Percentiles rank a stretch among this genome's conserved stretches.
These are phyloP conservation scores for Larimichthys polyactis DNA, from an alignment of 2,113 vertebrate genomes.

Conservation along the genomic window DNA sequence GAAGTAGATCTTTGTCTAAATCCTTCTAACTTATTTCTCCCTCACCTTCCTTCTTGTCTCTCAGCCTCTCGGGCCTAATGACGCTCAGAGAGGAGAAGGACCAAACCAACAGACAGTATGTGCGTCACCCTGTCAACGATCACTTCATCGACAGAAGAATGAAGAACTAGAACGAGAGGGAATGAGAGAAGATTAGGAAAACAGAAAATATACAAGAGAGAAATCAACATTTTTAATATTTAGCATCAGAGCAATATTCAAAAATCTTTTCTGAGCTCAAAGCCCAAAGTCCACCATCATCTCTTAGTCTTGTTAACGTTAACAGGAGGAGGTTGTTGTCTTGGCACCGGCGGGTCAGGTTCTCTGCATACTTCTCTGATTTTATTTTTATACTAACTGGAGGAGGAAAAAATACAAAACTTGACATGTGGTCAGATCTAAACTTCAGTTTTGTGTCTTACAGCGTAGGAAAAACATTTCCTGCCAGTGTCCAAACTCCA, in stretches of 20 bases:
- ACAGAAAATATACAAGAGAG: not conserved
- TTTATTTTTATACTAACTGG: not conserved
- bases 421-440: not conserved
- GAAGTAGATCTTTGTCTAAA: constrained; percentile 2
- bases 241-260: too few relatives aligned
- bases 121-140: constrained; percentile 68
- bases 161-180: not conserved
- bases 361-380: not conserved
- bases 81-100: constrained; percentile 77
- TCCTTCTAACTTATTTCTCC: constrained; percentile 2
- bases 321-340: too few relatives aligned
- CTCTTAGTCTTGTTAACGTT: not conserved
- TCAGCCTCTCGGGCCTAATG: constrained; percentile 77
- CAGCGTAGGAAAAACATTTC: not conserved
- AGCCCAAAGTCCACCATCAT: too few relatives aligned
- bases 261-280: too few relatives aligned
- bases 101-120: constrained; percentile 65
- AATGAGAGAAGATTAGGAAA: too few relatives aligned
- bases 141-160: not conserved
- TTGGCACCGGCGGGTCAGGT: too few relatives aligned
- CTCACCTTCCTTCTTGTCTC: constrained; percentile 57
- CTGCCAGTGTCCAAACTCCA: not conserved
- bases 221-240: too few relatives aligned
- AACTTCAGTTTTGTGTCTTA: not conserved
- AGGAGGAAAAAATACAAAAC: not conserved